Evolutionary conservation across 1,140 invertebrate genomes (phyloP).

Genomic region (Drosophila nebulosa): DNA sequence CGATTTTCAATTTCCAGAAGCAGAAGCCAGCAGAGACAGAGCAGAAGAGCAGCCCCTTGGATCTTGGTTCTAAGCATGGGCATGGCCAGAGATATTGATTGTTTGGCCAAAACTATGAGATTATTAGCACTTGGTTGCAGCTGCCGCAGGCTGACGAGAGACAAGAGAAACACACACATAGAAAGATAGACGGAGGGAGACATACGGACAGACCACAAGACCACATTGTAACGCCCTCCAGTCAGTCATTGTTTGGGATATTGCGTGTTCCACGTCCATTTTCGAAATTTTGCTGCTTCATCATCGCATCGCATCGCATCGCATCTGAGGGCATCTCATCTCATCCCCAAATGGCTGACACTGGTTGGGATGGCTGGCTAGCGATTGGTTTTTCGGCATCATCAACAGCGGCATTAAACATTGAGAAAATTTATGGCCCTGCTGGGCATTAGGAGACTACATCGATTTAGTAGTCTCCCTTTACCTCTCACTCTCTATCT

Average conservation of each 20-base stretch:
- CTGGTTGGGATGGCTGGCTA: not conserved
- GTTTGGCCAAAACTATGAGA: constrained; percentile 72
- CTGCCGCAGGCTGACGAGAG: constrained; percentile 38
- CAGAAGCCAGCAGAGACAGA: not conserved
- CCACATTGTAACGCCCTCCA: constrained; percentile 3
- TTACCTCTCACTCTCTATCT: not conserved
- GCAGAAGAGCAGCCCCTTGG: not conserved
- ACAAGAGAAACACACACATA: constrained; percentile 64
- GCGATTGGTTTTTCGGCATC: constrained; percentile 34
- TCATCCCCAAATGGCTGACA: not conserved
- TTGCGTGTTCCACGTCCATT: constrained; percentile 76
- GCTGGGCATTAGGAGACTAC: constrained; percentile 62
- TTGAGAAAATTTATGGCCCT: constrained; percentile 69
- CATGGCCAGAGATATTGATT: constrained; percentile 66
- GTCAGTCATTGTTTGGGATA: constrained; percentile 30
- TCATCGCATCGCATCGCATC: constrained; percentile 54
- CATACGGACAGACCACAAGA: constrained; percentile 14
- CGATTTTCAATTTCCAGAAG: constrained; percentile 60
- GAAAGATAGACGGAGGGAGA: constrained; percentile 2
- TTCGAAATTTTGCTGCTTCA: constrained; percentile 75
- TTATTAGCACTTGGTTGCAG: constrained; percentile 77
- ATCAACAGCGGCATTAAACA: constrained; percentile 40
- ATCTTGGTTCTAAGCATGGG: constrained; percentile 17
- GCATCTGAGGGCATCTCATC: constrained; percentile 33
- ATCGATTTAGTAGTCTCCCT: constrained; percentile 58